Conservation (phyloP, 2,888 invertebrate species). For the Nasonia oneida region DNA sequence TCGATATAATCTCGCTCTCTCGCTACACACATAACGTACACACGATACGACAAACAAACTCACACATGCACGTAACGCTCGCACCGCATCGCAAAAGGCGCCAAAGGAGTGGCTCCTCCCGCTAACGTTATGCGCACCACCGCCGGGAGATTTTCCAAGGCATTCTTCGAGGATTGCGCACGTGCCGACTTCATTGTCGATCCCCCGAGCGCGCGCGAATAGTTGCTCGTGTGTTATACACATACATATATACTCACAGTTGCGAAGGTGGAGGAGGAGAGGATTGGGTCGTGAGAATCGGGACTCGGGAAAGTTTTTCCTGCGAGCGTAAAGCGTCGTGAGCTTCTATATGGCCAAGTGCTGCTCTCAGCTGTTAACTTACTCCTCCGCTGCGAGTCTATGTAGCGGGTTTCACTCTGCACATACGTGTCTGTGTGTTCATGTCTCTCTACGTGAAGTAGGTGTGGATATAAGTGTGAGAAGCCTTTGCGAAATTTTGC, state of each 20-base stretch:
- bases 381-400: neutral
- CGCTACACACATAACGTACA: neutral
- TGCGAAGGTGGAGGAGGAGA: neutral
- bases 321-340: slow-evolving; percentile 6
- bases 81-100: neutral
- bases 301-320: slow-evolving; percentile 56
- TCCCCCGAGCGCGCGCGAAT: neutral
- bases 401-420: neutral
- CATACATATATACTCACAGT: neutral
- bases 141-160: slow-evolving; percentile 1
- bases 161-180: slow-evolving; percentile 46
- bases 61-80: slow-evolving; percentile 4
- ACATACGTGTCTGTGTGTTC: too few species aligned
- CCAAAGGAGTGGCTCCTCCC: slow-evolving; percentile 36
- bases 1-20: neutral
- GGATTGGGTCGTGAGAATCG: slow-evolving; percentile 58
- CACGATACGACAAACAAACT: neutral
- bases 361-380: neutral
- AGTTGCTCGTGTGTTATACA: neutral
- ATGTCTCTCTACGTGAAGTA: neutral
- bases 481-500: neutral
- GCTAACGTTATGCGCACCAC: slow-evolving; percentile 6
- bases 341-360: neutral
- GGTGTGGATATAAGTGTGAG: neutral
- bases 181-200: slow-evolving; percentile 50